Conservation (phyloP, 2,113 vertebrate species). For the Strix uralensis region DNA sequence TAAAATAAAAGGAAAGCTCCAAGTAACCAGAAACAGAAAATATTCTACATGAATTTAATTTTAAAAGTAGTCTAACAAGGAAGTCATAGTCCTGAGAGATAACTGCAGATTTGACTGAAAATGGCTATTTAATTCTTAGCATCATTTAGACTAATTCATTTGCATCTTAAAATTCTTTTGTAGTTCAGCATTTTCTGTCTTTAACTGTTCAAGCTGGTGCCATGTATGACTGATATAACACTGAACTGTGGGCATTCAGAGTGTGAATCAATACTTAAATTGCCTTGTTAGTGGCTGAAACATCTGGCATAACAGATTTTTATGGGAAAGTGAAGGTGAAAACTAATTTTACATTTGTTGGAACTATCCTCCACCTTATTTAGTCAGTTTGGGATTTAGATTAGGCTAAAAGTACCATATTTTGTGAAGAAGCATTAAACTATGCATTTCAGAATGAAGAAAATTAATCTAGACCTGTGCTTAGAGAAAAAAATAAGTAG, state of each 20-base stretch:
- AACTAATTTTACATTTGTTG: slow-evolving; percentile 9
- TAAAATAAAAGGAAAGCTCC: neutral
- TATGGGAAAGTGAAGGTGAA: neutral
- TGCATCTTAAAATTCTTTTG: neutral
- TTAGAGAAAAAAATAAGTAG: neutral
- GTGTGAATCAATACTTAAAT: neutral
- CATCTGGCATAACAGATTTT: slow-evolving; percentile 2
- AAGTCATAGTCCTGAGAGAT: neutral
- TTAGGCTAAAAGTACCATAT: neutral
- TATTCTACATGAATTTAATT: neutral
- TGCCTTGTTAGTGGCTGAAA: neutral
- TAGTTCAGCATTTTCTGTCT: neutral
- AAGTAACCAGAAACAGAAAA: neutral
- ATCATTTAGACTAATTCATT: neutral
- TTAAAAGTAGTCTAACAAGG: neutral
- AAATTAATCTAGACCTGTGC: neutral
- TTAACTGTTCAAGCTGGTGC: neutral
- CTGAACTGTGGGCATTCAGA: neutral
- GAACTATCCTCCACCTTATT: neutral
- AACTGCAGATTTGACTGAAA: neutral
- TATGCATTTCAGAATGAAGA: neutral
- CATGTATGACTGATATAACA: neutral
- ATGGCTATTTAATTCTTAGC: neutral
- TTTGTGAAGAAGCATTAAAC: slow-evolving; percentile 13
- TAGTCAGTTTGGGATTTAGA: neutral